Evolutionary conservation across 2,888 invertebrate genomes (phyloP), one percentile per base, ranked within the genome.

Genomic region (Rhagonycha lutea): DNA sequence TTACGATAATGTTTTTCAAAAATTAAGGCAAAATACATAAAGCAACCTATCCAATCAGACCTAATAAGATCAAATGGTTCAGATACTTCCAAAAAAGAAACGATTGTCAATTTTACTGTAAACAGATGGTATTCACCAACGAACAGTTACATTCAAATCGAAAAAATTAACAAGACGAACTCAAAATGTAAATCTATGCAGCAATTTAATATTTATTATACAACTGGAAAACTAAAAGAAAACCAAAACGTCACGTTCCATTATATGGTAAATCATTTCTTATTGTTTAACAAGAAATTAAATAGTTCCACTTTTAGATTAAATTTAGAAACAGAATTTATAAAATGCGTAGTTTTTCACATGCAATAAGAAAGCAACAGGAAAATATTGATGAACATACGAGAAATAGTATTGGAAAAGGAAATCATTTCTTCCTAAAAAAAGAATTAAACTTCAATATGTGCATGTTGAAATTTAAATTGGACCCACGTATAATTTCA

Each of bases 401-500:
- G 61, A 79, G 80, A 74, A 85, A 86, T 78, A 77, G 85, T 14
- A 77, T 88, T 47, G 87, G 87, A 60, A 79, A 78, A 9, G 47
- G 47, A 47, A 83, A 82, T 26, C 83, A 85, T 61, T 84, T 83
- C 74, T 85, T 82, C 71, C 79, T 80, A 0, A 84, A 84, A 77
- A 73, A 79, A n/a, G 74, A 82, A 77, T 78, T 79, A 60, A 76
- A 79, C 14, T 74, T 85, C 61, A 86, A 83, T 74, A 89, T 88
- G 81, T 90, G 88, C 69, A 87, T 86, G 0, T 79, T 90, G 28
- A 89, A 88, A 78, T 88, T 90, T 10, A 88, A 88, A 80, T 85
- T 90, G 12, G 88, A 89, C 10, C 87, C 87, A 60, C 87, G 87
- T 79, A 88, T 90, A 85, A 86, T 88, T 8, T 88, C 89, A 1